Conservation (phyloP, 2,113 vertebrate species). For the Sebastes fasciatus region DNA sequence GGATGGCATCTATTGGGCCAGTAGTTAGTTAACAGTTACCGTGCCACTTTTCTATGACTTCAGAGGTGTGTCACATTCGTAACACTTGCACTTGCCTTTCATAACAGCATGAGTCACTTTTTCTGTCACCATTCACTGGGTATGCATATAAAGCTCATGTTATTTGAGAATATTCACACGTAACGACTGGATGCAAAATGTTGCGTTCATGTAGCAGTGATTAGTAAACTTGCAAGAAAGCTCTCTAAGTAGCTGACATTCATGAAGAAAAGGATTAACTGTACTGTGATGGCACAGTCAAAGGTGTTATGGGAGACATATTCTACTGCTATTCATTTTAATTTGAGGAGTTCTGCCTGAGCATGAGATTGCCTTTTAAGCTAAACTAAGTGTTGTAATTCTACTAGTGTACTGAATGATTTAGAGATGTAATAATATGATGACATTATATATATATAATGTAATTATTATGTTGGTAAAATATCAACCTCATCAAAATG, state of each 20-base stretch:
- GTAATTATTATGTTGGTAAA: slow-evolving; percentile 38
- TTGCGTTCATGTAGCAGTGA: slow-evolving; percentile 24
- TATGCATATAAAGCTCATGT: background rate
- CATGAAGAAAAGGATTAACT: slow-evolving; percentile 27
- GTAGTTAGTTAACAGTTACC: background rate
- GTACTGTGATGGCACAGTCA: slow-evolving; percentile 4
- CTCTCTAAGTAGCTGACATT: slow-evolving; percentile 11
- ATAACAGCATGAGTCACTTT: background rate
- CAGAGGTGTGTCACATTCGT: background rate
- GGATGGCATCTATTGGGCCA: slow-evolving; percentile 32
- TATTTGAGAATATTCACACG: slow-evolving; percentile 8
- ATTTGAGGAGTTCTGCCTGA: slow-evolving; percentile 11
- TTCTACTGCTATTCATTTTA: slow-evolving; percentile 8
- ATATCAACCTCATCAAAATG: slow-evolving; percentile 53
- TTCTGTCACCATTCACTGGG: background rate
- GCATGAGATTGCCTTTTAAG: slow-evolving; percentile 19
- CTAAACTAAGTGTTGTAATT: slow-evolving; percentile 9
- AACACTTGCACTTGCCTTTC: slow-evolving; percentile 20
- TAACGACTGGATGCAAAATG: slow-evolving; percentile 9
- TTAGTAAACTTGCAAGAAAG: slow-evolving; percentile 18
- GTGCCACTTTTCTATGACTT: slow-evolving; percentile 20
- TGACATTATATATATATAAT: slow-evolving; percentile 11
- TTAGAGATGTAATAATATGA: slow-evolving; percentile 11
- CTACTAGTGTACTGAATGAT: background rate
- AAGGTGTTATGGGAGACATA: slow-evolving; percentile 7